Base-by-base conservation (phyloP, 1,140 invertebrate species). In the Pemphigus obesinymphae region DNA sequence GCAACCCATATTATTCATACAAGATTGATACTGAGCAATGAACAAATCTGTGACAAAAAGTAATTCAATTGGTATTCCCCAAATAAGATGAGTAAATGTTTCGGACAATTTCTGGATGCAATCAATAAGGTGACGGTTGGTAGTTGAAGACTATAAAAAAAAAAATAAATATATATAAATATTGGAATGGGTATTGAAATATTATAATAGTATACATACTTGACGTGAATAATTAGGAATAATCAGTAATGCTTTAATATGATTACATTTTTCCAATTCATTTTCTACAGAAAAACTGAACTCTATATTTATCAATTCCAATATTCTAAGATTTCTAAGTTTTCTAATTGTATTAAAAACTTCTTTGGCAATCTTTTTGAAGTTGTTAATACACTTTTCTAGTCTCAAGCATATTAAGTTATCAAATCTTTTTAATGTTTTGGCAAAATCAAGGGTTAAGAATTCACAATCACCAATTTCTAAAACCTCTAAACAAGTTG, bases 301-400 rank as follows among this genome's bases (percentile, higher is more conserved):
- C 83, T 94, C 93, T 83, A 94, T 93, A 87, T 95, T 95, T 20
- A 95, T 91, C 23, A 95, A 87, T 86, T 95, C 93, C 43, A 95
- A 86, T 45, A 45, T 48, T 2, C 17, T 81, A 0, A 83, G 66
- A 0, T 50, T 76, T 13, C 76, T 40, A 55, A 82, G 53, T 17
- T 23, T 20, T 53, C 58, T 82, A 23, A 82, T 75, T 0, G 20
- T 40, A 37, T 5, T 50, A 40, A 82, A 75, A 43, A 82, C 20
- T 8, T 53, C 45, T 53, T 50, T 83, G 92, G 90, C 50, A 87
- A 89, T 37, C 91, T 85, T 29, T 87, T 80, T 40, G 55, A 55
- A 80, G 20, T 10, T 40, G 20, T 40, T 26, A 80, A 34, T 26
- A 13, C 92, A 92, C 78, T 92, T 92, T 87, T 95, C 94, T 31